These are phyloP conservation scores for Ceyx margarethae DNA, from an alignment of 2,113 vertebrate species.

Conservation along the genomic window DNA sequence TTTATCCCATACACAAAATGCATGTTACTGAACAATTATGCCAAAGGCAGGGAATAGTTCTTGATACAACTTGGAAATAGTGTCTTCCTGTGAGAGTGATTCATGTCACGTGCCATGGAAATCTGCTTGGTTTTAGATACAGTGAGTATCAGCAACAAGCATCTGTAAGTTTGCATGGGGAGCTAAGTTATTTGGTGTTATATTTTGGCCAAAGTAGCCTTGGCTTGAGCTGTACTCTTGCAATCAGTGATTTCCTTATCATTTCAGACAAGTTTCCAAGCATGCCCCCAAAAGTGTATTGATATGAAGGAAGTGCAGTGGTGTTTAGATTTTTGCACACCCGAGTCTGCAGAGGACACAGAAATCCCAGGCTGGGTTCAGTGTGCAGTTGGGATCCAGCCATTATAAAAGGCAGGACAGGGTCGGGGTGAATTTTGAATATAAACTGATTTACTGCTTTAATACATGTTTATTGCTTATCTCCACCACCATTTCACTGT, in stretches of 20 bases:
- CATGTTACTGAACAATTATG: slow-evolving; percentile 65
- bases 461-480: not conserved
- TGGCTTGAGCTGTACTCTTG: not conserved
- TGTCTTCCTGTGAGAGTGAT: slow-evolving; percentile 31
- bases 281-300: not conserved
- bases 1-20: slow-evolving; percentile 45
- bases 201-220: not conserved
- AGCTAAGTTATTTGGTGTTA: not conserved
- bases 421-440: not conserved
- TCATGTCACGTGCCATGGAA: not conserved
- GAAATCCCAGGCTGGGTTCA: not conserved
- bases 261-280: not conserved
- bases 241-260: not conserved
- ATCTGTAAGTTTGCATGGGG: not conserved
- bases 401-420: not conserved
- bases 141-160: no score
- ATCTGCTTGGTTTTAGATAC: not conserved
- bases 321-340: not conserved
- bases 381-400: not conserved
- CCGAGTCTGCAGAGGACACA: not conserved
- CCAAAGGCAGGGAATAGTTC: slow-evolving; percentile 35
- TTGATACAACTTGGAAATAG: slow-evolving; percentile 45
- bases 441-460: not conserved
- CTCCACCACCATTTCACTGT: not conserved
- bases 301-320: not conserved